Evolutionary conservation across 2,113 vertebrate species (phyloP), one percentile per base, ranked within the genome.

Genomic region (Hippocampus abdominalis): DNA sequence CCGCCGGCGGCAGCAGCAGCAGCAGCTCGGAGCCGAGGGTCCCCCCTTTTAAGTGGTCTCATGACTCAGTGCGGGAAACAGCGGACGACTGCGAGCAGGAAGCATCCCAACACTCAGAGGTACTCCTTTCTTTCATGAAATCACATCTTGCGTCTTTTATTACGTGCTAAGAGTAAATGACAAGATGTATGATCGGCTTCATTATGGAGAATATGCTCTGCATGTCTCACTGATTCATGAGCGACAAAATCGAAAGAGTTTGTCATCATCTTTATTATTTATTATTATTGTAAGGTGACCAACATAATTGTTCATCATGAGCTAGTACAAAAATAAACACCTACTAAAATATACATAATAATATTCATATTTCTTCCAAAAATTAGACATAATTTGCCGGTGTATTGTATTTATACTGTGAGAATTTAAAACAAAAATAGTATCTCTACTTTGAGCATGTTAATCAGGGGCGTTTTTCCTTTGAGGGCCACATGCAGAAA

Each of bases 11-110:
- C 27, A 25, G 51, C 51, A 25, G 51, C 51, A 57, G 57, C 57
- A 60, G 57, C 27, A 32, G 16, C 27, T 18, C 4, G 88, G 85
- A 75, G 76, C 72, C 53, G 53, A 88, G 83, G 89, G 89, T 93
- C 29, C 42, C 44, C 90, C 77, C 91, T 94, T 91, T 91, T 92
- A 94, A 89, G 70, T 87, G 86, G 92, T 93, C 95, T 92, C 89
- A 94, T 95, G 94, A 96, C 93, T 90, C 68, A 72, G 62, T 81
- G 75, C 86, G 10, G 54, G 54, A 57, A 57, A 57, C 23, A 60
- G 57, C 16, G 29, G 27, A 32, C 27, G 15, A 60, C 27, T 60
- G 27, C 57, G 16, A 63, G 16, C 36, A 39, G 18, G 61, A 63
- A 60, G 32, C 39, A 61, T 20, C 32, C 15, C 59, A 36, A 18